Conservation (phyloP, 2,797 vertebrate species). For the Sylvilagus floridanus region DNA sequence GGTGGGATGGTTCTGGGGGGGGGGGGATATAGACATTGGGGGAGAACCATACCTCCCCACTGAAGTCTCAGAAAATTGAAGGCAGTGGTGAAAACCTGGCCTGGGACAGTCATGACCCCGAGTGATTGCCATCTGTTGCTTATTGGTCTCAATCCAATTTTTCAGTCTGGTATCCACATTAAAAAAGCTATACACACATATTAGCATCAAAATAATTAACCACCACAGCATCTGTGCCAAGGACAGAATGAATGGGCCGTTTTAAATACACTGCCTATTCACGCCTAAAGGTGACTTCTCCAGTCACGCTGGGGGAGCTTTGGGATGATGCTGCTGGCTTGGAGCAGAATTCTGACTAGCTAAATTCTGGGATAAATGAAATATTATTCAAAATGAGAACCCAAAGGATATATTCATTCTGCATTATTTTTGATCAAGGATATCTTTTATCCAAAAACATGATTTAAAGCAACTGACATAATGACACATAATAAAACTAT, state of each 20-base stretch:
- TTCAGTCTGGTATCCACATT: constrained; percentile 74
- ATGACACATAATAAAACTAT: not conserved
- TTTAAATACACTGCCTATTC: constrained; percentile 71
- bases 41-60: not conserved
- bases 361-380: constrained; percentile 53
- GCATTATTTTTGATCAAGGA: constrained; percentile 56
- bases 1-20: not conserved
- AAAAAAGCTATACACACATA: constrained; percentile 73
- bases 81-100: constrained; percentile 59
- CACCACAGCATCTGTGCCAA: constrained; percentile 75
- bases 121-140: constrained; percentile 83
- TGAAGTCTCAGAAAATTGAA: not conserved
- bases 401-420: not conserved
- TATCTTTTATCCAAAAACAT: constrained; percentile 32
- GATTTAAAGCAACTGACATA: not conserved
- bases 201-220: constrained; percentile 81
- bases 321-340: constrained; percentile 1
- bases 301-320: not conserved
- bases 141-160: constrained; percentile 76
- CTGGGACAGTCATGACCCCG: constrained; percentile 64
- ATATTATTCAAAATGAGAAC: constrained; percentile 42
- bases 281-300: constrained; percentile 76
- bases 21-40: not conserved
- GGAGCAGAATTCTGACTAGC: constrained; percentile 48
- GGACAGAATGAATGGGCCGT: constrained; percentile 68